Conservation (phyloP, 2,888 invertebrate genomes). For the Bruchidius siliquastri region DNA sequence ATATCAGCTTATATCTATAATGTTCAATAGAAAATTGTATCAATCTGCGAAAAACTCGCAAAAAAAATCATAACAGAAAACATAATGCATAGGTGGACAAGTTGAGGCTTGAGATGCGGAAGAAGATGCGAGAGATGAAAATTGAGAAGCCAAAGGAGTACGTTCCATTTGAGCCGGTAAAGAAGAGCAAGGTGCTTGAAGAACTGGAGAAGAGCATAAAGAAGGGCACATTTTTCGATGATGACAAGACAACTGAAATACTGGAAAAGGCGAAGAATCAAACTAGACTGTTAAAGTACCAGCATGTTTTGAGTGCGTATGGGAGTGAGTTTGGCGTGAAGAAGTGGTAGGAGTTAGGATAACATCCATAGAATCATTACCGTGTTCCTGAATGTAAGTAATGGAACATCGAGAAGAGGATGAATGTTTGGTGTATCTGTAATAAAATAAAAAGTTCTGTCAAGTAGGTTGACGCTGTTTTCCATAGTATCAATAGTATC, state of each 20-base stretch:
- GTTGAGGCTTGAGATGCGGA: slow-evolving; percentile 39
- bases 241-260: slow-evolving; percentile 42
- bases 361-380: neutral
- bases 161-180: slow-evolving; percentile 40
- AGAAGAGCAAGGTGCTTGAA: slow-evolving; percentile 41
- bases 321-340: slow-evolving; percentile 30
- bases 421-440: no score
- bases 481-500: no score
- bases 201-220: slow-evolving; percentile 41
- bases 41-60: no score
- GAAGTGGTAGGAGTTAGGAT: slow-evolving; percentile 23
- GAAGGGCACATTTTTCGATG: slow-evolving; percentile 44
- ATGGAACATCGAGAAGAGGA: neutral
- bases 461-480: no score
- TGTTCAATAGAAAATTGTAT: no score
- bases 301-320: slow-evolving; percentile 31
- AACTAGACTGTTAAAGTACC: slow-evolving; percentile 37
- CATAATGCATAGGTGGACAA: slow-evolving; percentile 28
- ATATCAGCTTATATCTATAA: no score
- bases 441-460: no score
- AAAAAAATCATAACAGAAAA: no score
- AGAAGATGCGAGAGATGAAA: slow-evolving; percentile 39
- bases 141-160: slow-evolving; percentile 40
- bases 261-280: slow-evolving; percentile 40
- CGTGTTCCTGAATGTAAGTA: neutral